phyloP scores from a whole-genome alignment of 2,113 vertebrate genomes.

The Heptranchias perlo region DNA sequence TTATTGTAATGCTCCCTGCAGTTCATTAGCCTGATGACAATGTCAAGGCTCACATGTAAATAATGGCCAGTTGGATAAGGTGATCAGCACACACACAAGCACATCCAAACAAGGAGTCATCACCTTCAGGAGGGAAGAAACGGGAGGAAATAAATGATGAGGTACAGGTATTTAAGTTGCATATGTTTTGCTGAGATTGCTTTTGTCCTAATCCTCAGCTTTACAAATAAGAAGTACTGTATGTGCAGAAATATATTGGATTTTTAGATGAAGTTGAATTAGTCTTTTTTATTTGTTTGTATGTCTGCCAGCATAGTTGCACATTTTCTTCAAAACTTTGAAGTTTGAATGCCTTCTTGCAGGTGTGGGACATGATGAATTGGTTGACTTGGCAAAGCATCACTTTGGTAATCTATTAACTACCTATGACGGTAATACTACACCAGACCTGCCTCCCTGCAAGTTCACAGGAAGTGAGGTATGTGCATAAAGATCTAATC shows the following conservation, averaged over 20 bases:
- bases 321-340: slow-evolving; percentile 43
- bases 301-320: neutral
- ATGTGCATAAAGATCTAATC: slow-evolving; percentile 42
- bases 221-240: neutral
- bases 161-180: neutral
- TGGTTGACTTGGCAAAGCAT: slow-evolving; percentile 80
- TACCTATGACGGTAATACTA: slow-evolving; percentile 63
- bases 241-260: neutral
- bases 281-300: neutral
- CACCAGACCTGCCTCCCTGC: slow-evolving; percentile 70
- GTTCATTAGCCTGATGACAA: neutral
- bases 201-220: neutral
- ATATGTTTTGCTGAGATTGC: neutral
- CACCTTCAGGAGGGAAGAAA: neutral
- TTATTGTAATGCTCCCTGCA: neutral
- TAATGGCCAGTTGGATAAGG: neutral
- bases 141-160: neutral
- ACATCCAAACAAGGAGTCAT: neutral
- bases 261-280: neutral
- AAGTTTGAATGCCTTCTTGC: neutral
- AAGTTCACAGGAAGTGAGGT: slow-evolving; percentile 95
- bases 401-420: slow-evolving; percentile 85
- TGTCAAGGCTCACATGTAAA: neutral
- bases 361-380: slow-evolving; percentile 82
- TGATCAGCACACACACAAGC: neutral